A percentile compares a stretch with the other conserved stretches of the same genome.
Conservation (phyloP, 2,888 invertebrate species). For the Orthosia incerta region DNA sequence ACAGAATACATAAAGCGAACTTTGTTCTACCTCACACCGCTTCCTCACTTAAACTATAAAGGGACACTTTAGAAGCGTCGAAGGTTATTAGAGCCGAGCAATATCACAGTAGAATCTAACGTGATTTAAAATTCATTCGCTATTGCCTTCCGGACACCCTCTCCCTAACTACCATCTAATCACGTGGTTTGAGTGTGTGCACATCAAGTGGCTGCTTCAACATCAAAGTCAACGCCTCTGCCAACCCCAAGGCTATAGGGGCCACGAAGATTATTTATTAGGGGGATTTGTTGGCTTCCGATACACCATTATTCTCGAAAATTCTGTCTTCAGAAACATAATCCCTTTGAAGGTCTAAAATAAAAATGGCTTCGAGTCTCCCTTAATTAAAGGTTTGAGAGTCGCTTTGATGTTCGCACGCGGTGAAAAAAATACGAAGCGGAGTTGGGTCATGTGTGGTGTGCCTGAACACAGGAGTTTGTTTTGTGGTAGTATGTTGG, state of each 20-base stretch:
- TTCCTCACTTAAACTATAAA: conserved; percentile 39
- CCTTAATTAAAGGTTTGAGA: conserved; percentile 71
- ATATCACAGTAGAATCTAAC: conserved; percentile 66
- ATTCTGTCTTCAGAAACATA: conserved; percentile 58
- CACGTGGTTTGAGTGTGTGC: conserved; percentile 80
- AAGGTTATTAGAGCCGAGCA: conserved; percentile 31
- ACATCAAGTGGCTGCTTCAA: conserved; percentile 85
- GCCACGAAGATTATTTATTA: conserved; percentile 83
- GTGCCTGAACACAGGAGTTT: conserved; percentile 8
- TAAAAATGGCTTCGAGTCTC: conserved; percentile 70
- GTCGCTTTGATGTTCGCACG: conserved; percentile 61
- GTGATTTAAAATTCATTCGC: conserved; percentile 78
- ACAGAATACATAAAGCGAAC: not conserved
- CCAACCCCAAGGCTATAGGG: conserved; percentile 66
- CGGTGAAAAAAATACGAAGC: conserved; percentile 43
- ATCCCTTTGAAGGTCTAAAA: conserved; percentile 71
- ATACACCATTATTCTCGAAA: conserved; percentile 61
- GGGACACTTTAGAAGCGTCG: conserved; percentile 44
- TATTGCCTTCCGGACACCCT: conserved; percentile 59
- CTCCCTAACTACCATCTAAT: conserved; percentile 83
- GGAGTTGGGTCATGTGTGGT: conserved; percentile 28
- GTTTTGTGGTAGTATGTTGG: not conserved
- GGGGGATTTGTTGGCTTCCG: conserved; percentile 72
- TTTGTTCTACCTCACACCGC: not conserved
- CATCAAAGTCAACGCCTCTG: conserved; percentile 82